A percentile compares a stretch with the other conserved stretches of the same genome.
Evolutionary conservation across 2,888 invertebrate species (phyloP).

Genomic region (Eristalis pertinax): DNA sequence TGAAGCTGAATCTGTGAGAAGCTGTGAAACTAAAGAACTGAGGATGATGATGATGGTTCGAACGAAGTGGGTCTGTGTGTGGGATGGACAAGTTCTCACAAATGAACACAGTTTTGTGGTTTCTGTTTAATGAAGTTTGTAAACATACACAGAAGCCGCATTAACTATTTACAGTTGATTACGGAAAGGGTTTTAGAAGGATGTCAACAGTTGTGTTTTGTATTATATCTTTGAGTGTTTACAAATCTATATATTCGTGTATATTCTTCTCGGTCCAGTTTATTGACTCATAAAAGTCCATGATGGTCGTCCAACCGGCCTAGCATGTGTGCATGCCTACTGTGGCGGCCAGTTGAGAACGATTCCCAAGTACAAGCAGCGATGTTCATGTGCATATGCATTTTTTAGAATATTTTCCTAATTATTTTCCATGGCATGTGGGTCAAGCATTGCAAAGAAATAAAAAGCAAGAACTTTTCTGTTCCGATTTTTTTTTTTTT

Average conservation of each 20-base stretch:
- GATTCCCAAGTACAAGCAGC: conserved; percentile 41
- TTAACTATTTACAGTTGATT: conserved; percentile 72
- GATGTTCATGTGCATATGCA: conserved; percentile 43
- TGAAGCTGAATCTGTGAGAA: conserved; percentile 11
- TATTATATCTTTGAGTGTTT: conserved; percentile 2
- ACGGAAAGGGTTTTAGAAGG: conserved; percentile 56
- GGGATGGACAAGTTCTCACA: conserved; percentile 71
- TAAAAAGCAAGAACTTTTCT: conserved; percentile 45
- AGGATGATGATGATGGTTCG: conserved; percentile 43
- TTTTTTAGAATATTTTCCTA: conserved; percentile 65
- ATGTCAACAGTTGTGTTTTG: conserved; percentile 66
- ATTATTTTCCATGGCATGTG: conserved; percentile 60
- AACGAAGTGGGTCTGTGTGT: conserved; percentile 36
- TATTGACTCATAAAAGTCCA: conserved; percentile 59
- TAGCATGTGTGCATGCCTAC: not conserved
- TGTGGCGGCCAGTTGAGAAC: conserved; percentile 48
- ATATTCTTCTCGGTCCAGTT: conserved; percentile 30
- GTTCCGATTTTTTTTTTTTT: conserved; percentile 27
- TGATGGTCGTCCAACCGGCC: conserved; percentile 6
- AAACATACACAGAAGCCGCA: conserved; percentile 70
- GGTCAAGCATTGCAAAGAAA: conserved; percentile 67
- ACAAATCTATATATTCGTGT: not conserved
- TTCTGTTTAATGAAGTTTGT: conserved; percentile 71
- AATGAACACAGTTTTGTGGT: conserved; percentile 71
- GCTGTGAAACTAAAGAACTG: not conserved